Evolutionary conservation across 2,113 vertebrate genomes (phyloP).

Genomic region (Sebastes fasciatus): DNA sequence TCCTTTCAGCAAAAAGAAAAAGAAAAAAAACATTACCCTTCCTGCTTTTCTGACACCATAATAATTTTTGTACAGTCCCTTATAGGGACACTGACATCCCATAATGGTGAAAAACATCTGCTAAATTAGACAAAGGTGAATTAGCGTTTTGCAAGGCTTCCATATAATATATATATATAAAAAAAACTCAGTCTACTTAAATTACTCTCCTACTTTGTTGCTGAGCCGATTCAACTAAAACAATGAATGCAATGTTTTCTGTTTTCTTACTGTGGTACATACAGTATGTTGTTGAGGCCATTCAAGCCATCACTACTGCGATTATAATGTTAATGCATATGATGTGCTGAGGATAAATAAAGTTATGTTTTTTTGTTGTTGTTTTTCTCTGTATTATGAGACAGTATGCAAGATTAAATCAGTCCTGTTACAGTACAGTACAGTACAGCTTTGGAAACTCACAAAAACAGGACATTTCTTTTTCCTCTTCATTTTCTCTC

Average conservation of each 20-base stretch:
- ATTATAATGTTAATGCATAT: conserved; percentile 24
- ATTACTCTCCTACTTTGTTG: background rate
- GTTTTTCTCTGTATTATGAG: conserved; percentile 25
- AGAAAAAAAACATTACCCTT: background rate
- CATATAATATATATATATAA: conserved; percentile 7
- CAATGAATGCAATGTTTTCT: background rate
- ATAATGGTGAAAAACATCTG: background rate
- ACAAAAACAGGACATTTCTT: conserved; percentile 24
- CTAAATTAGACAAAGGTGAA: background rate
- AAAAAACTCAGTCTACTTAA: background rate
- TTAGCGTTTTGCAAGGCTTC: conserved; percentile 18
- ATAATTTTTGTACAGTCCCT: conserved; percentile 12
- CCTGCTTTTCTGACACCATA: background rate
- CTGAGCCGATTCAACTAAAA: conserved; percentile 2
- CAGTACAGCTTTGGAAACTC: conserved; percentile 41
- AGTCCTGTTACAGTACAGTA: conserved; percentile 41
- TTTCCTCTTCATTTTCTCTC: conserved; percentile 34
- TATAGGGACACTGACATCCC: conserved; percentile 2
- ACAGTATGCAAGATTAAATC: conserved; percentile 26
- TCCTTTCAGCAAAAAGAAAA: background rate
- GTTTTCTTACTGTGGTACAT: background rate
- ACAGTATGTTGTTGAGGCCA: background rate
- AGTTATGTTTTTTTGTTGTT: background rate
- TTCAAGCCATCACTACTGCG: background rate
- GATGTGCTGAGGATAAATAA: conserved; percentile 36